Base-by-base conservation (phyloP, 2,113 vertebrate genomes). In the Chaetodon auriga region DNA sequence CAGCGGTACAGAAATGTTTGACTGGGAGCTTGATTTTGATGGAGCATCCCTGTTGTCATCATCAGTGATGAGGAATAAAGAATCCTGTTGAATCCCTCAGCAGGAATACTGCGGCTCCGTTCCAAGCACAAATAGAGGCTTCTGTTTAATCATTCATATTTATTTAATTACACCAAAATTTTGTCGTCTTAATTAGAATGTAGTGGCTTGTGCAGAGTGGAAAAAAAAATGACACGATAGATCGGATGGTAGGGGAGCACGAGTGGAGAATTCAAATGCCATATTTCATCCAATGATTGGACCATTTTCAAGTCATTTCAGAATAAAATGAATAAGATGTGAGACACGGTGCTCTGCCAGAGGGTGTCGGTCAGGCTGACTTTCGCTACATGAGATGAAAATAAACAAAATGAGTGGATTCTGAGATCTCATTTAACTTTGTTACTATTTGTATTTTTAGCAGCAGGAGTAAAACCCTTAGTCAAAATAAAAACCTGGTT, bases 1-100 rank as follows among this genome's bases (percentile, higher is more conserved):
- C 64, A 84, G 71, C 72, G 46, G 70, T 75, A 68, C 62, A 73
- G 63, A 66, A 74, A 38, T 49, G 46, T 85, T 81, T 80, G 72
- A 89, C 21, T 83, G 55, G 41, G 61, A 82, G 51, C 65, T 45
- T 87, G 61, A 82, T 87, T 79, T 74, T 78, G 61, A 87, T 75
- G 49, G 35, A 85, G 53, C 62, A n/a, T 66, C 55, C 54, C 69
- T 70, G 70, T 66, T 86, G 85, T 83, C 82, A 71, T 66, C 23
- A 81, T 83, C 53, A 68, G 57, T 51, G 21, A 75, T 0, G 19
- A 64, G 38, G 19, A 81, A 68, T 77, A 76, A 72, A 70, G 16
- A 85, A 45, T 9, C 13, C 25, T 35, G 51, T 53, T 70, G 58
- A 89, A 73, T 64, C 11, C 21, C 7, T 0, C 41, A 51, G 48